These are phyloP conservation scores for Drosophila yakuba DNA, from an alignment of 1,140 invertebrate species.

Conservation along the genomic window DNA sequence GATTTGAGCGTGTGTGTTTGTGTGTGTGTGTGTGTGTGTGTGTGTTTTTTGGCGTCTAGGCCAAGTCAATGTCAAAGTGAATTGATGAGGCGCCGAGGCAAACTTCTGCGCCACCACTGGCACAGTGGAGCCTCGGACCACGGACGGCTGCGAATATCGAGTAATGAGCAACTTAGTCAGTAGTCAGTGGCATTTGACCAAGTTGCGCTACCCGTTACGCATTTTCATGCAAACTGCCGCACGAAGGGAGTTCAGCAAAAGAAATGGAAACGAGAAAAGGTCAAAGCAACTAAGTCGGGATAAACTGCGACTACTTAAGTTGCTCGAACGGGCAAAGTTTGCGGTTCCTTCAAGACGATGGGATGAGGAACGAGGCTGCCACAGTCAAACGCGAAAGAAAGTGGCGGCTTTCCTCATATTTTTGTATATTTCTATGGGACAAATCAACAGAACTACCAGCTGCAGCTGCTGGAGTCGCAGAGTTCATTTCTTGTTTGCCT, in stretches of 20 bases:
- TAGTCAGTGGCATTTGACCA: not conserved
- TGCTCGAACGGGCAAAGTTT: conserved; percentile 69
- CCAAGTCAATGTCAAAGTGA: conserved; percentile 71
- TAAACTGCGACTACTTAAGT: conserved; percentile 70
- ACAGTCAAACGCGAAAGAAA: not conserved
- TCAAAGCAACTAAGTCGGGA: conserved; percentile 75
- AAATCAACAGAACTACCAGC: not conserved
- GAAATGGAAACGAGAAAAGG: conserved; percentile 44
- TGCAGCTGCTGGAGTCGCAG: not conserved
- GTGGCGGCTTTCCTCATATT: not conserved
- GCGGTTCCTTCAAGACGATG: not conserved
- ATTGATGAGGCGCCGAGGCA: conserved; percentile 73
- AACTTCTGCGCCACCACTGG: conserved; percentile 48
- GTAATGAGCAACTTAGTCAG: conserved; percentile 30
- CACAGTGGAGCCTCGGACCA: conserved; percentile 8
- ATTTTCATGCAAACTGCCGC: conserved; percentile 58
- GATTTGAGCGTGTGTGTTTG: conserved; percentile 35
- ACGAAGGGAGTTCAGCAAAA: conserved; percentile 18
- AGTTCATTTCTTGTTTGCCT: too few species aligned
- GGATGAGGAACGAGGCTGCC: not conserved
- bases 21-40: conserved; percentile 29
- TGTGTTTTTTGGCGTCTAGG: conserved; percentile 40
- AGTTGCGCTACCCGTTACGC: conserved; percentile 14
- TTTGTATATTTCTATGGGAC: not conserved
- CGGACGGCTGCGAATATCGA: conserved; percentile 34